Conservation (phyloP, 2,113 vertebrate genomes). For the Dromas ardeola region DNA sequence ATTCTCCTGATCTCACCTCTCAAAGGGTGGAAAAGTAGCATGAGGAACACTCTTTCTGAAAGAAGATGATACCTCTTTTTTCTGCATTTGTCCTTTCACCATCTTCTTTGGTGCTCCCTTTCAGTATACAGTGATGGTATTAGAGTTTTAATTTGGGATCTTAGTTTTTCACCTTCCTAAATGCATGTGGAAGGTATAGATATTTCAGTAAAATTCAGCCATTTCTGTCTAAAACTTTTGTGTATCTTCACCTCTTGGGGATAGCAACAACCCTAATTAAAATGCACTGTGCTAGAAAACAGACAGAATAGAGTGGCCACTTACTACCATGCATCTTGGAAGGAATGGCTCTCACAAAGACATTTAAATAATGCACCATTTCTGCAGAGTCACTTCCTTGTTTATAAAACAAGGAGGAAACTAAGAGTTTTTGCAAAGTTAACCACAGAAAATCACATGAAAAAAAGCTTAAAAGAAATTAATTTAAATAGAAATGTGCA, state of each 20-base stretch:
- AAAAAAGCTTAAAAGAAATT: slow-evolving; percentile 14
- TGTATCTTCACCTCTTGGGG: neutral
- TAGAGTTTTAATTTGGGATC: neutral
- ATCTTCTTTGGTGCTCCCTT: neutral
- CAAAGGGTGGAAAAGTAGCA: neutral
- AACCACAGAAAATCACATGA: slow-evolving; percentile 44
- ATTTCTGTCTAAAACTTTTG: neutral
- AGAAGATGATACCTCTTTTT: neutral
- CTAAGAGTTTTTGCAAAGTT: slow-evolving; percentile 32
- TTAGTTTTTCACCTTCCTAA: neutral
- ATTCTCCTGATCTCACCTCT: neutral
- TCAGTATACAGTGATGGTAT: neutral
- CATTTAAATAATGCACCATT: neutral
- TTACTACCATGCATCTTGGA: neutral
- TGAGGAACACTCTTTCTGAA: neutral
- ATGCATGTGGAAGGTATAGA: neutral
- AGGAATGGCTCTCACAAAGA: neutral
- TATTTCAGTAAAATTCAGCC: neutral
- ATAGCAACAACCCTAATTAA: neutral
- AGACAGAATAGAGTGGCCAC: neutral
- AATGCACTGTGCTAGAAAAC: neutral
- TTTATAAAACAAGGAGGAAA: slow-evolving; percentile 42
- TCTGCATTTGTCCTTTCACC: neutral
- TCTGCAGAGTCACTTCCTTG: slow-evolving; percentile 26
- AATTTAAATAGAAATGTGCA: neutral